Percentiles rank a stretch among this genome's conserved stretches.
Evolutionary conservation across 2,888 invertebrate genomes (phyloP).

Genomic region (Resseliella maxima): DNA sequence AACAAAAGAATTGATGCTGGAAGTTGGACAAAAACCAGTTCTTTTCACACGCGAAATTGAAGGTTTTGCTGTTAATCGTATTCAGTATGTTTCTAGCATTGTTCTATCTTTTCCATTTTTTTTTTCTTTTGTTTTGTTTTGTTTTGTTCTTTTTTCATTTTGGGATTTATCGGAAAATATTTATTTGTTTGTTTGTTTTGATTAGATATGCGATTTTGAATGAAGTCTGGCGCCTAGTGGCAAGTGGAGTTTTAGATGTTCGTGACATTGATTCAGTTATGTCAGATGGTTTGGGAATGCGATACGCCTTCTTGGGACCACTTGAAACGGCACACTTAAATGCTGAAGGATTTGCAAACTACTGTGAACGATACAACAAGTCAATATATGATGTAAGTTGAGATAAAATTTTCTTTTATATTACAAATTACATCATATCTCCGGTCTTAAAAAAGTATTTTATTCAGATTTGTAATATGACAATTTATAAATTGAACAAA

Average conservation of each 20-base stretch:
- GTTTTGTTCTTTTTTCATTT: too few relatives aligned
- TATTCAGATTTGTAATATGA: too few relatives aligned
- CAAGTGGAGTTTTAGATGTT: constrained; percentile 84
- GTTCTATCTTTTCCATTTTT: constrained; percentile 17
- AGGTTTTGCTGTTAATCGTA: constrained; percentile 93
- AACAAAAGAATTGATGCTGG: constrained; percentile 81
- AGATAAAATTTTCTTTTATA: constrained; percentile 60
- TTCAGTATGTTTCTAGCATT: constrained; percentile 74
- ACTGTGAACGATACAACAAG: constrained; percentile 73
- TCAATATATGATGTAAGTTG: constrained; percentile 70
- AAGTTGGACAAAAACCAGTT: constrained; percentile 93
- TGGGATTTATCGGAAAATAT: background rate
- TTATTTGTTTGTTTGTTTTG: background rate
- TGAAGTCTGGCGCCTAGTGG: constrained; percentile 90
- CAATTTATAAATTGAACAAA: background rate
- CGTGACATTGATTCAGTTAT: constrained; percentile 93
- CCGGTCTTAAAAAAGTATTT: too few relatives aligned
- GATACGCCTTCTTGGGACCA: constrained; percentile 95
- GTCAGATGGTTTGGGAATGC: constrained; percentile 92
- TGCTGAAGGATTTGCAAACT: constrained; percentile 82
- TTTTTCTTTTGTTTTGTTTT: constrained; percentile 42
- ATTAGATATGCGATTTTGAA: constrained; percentile 88
- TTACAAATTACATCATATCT: too few relatives aligned
- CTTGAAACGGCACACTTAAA: constrained; percentile 95
- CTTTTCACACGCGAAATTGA: constrained; percentile 86